A percentile compares a stretch with the other conserved stretches of the same genome.
These are phyloP conservation scores for Scartelaos histophorus DNA, from an alignment of 2,113 vertebrate species.

Conservation along the genomic window DNA sequence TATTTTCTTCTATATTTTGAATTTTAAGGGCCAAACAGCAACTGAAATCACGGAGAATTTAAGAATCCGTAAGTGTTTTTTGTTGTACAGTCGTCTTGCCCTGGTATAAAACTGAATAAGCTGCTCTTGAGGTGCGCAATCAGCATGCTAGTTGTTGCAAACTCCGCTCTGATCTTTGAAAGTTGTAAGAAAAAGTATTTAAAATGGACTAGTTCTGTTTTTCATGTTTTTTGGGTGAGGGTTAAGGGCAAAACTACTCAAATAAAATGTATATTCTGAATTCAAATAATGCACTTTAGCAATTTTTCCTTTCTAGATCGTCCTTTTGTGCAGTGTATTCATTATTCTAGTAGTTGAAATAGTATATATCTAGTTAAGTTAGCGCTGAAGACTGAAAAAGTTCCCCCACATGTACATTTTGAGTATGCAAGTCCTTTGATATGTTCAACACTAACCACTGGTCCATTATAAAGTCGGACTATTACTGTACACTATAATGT, in stretches of 20 bases:
- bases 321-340: slow-evolving; percentile 35
- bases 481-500: slow-evolving; percentile 14
- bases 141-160: too few relatives aligned
- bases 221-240: too few relatives aligned
- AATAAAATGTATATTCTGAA: not conserved
- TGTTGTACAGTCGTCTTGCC: too few relatives aligned
- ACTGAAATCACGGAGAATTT: too few relatives aligned
- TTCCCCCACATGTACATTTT: slow-evolving; percentile 10
- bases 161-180: too few relatives aligned
- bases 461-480: slow-evolving; percentile 15
- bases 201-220: too few relatives aligned
- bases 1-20: too few relatives aligned
- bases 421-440: not conserved
- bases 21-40: too few relatives aligned
- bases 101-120: too few relatives aligned
- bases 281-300: not conserved
- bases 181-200: too few relatives aligned
- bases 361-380: slow-evolving; percentile 49
- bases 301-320: not conserved
- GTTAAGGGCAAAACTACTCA: not conserved
- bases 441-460: slow-evolving; percentile 3
- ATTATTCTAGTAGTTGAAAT: slow-evolving; percentile 62
- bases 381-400: slow-evolving; percentile 54
- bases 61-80: too few relatives aligned
- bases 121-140: too few relatives aligned